Percentiles rank a stretch among this genome's conserved stretches.
Conservation (phyloP, 2,113 vertebrate species). For the Heliornis fulica region DNA sequence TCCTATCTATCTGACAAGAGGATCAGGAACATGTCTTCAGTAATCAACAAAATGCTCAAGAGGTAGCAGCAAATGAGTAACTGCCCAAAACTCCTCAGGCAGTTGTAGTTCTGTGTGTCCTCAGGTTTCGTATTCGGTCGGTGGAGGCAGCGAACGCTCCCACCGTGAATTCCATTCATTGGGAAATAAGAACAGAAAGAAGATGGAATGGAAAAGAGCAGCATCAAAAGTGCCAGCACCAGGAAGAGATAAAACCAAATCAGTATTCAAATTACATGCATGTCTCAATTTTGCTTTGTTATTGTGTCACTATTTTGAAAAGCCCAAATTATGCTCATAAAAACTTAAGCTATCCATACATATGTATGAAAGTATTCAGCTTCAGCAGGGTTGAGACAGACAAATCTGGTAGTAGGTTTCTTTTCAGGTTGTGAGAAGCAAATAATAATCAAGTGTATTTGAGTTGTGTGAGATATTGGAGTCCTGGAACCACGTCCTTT, state of each 20-base stretch:
- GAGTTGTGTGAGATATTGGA: conserved; percentile 38
- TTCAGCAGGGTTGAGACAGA: conserved; percentile 57
- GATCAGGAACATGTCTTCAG: not conserved
- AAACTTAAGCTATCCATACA: conserved; percentile 76
- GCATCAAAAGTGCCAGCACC: conserved; percentile 63
- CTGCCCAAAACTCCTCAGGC: not conserved
- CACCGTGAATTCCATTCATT: conserved; percentile 13
- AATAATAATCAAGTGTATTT: conserved; percentile 59
- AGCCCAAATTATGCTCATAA: conserved; percentile 80
- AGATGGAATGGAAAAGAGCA: conserved; percentile 54
- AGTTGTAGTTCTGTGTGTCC: not conserved
- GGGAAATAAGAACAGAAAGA: conserved; percentile 43
- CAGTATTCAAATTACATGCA: conserved; percentile 72
- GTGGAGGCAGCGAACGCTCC: not conserved
- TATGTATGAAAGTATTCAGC: conserved; percentile 74
- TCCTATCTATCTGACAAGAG: not conserved
- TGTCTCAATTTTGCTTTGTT: conserved; percentile 79
- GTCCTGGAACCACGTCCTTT: conserved; percentile 38
- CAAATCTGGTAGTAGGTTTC: conserved; percentile 60
- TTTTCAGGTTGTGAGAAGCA: conserved; percentile 54
- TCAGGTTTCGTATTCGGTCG: not conserved
- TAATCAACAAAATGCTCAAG: not conserved
- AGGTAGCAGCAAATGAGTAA: not conserved
- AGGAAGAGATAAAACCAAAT: conserved; percentile 63
- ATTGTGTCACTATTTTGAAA: conserved; percentile 80